phyloP scores from a whole-genome alignment of 2,113 vertebrate species.

The Taurulus bubalis region DNA sequence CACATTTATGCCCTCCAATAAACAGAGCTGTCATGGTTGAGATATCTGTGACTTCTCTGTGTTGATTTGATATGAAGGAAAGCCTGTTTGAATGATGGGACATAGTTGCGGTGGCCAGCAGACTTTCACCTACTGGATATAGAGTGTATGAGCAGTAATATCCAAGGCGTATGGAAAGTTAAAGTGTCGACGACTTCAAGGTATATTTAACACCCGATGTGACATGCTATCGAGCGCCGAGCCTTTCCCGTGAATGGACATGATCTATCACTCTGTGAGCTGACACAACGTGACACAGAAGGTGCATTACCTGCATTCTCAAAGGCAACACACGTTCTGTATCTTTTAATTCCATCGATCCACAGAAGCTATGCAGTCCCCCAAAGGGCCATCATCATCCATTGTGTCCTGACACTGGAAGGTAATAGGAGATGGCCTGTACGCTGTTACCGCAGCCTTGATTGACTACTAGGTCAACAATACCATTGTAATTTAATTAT shows the following conservation, averaged over 20 bases:
- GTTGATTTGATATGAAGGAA: slow-evolving; percentile 59
- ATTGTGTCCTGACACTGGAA: slow-evolving; percentile 26
- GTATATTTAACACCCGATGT: slow-evolving; percentile 43
- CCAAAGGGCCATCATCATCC: slow-evolving; percentile 13
- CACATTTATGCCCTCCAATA: slow-evolving; percentile 71
- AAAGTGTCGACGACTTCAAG: slow-evolving; percentile 23
- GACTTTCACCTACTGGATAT: slow-evolving; percentile 47
- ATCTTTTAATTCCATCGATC: slow-evolving; percentile 23
- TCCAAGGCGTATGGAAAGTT: slow-evolving; percentile 14
- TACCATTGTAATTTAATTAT: slow-evolving; percentile 78
- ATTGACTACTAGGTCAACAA: slow-evolving; percentile 61
- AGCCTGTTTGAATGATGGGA: slow-evolving; percentile 61
- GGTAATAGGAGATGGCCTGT: slow-evolving; percentile 57
- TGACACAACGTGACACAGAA: background rate
- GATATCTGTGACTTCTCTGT: slow-evolving; percentile 55
- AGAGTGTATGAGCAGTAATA: slow-evolving; percentile 10
- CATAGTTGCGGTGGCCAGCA: background rate
- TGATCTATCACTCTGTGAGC: background rate
- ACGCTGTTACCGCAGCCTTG: slow-evolving; percentile 51
- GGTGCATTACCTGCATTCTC: background rate
- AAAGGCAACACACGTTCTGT: background rate
- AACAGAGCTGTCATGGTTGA: slow-evolving; percentile 65
- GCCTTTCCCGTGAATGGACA: background rate
- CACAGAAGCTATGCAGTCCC: background rate
- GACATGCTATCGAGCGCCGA: background rate